Base-by-base conservation (phyloP, 2,888 invertebrate species). In the Mantis religiosa region DNA sequence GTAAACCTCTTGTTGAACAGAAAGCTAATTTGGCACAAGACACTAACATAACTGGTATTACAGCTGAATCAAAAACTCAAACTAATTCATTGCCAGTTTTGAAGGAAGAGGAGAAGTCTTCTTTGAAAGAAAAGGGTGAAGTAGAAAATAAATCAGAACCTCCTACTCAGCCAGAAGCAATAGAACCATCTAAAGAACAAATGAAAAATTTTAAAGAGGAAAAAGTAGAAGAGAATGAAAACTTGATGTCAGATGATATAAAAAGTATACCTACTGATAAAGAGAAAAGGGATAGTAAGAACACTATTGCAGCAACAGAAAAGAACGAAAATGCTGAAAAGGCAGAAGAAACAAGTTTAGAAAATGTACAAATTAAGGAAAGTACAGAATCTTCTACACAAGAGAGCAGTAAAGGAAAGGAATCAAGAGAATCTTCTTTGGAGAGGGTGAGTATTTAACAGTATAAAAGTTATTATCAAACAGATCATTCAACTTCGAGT, bases 391-490 rank as follows among this genome's bases (percentile, higher is more conserved):
- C 54, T 20, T 71, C 54, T 20, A 71, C 54, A 71, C 3, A 15
- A 71, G 20, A 71, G 9, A 9, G 8, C 25, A 84, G 34, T 25
- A 82, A 71, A 30, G 87, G 84, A 1, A 71, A 83, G 25, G 34
- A 87, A 25, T 87, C 83, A 83, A 81, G 83, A 81, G 89, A 89
- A 41, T 71, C 89, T 54, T 88, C 88, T 54, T 28, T 88, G 86
- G 89, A 89, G 41, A 34, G 86, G 71, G 89, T 89, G 28, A 86
- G 89, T 47, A 47, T 41, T 41, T 41, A 12, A 30, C 4, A 4
- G n/a, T 87, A 14, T n/a, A 30, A 25, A 47, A 28, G 25, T 54
- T 54, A n/a, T 27, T 28, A 54, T 54, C 15, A 54, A 34, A 34
- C 34, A 34, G 8, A 1, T 41, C 6, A 41, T 41, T 41, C 41